Base-by-base conservation (phyloP, 2,797 vertebrate genomes). In the Thamnophis elegans region DNA sequence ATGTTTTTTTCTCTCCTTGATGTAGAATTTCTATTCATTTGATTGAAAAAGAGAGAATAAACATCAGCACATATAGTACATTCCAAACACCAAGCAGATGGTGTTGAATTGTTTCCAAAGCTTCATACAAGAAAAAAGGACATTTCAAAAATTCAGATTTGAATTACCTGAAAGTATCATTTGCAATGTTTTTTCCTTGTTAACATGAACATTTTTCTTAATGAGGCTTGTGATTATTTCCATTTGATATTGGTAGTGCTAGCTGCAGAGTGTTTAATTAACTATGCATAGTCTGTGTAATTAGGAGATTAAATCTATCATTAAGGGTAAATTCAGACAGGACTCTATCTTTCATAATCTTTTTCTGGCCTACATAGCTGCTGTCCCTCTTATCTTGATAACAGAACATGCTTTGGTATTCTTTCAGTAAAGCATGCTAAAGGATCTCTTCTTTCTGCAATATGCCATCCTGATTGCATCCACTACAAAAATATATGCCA, bases 231-330 rank as follows among this genome's bases (percentile, higher is more conserved):
- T 88, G 51, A 56, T 25, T 82, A 8, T 90, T 59, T 51, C 85
- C 60, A 87, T 90, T 90, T 90, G 60, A 87, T 90, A 93, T 88
- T 56, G n/a, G 60, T 90, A 85, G 59, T 87, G n/a, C 54, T 93
- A 91, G 54, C 54, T 78, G 47, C 62, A 78, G 55, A 53, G 62
- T 60, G 62, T 90, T 93, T 93, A 92, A 92, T 92, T 92, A 86
- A 85, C 91, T 92, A 53, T 90, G 85, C 32, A 36, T 42, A 90
- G 85, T 8, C 9, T 87, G 51, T 87, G 85, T 93, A 87, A 90
- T 90, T 90, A 87, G 85, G n/a, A 90, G 85, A 87, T 92, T 87
- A 93, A 93, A 93, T 93, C 85, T 90, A 28, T 62, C 85, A 90
- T 90, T 78, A 90, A 90, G 62, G 42, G 47, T 55, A 90, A 59